A percentile compares a stretch with the other conserved stretches of the same genome.
phyloP scores from a whole-genome alignment of 2,797 vertebrate genomes.

The Alectoris magna region DNA sequence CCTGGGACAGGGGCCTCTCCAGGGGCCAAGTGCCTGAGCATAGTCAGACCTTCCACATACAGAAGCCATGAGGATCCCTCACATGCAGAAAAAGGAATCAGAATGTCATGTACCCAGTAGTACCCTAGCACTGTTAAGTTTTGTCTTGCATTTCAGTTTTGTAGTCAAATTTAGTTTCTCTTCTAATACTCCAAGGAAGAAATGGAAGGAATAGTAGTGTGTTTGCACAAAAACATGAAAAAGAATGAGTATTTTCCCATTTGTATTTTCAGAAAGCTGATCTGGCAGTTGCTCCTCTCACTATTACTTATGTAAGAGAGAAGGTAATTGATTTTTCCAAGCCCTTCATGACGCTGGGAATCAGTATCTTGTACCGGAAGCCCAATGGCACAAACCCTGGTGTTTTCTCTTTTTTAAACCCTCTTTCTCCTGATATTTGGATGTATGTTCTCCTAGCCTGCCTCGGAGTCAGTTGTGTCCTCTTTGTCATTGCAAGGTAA shows the following conservation, averaged over 20 bases:
- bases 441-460: slow-evolving; percentile 98
- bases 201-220: background rate
- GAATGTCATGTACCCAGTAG: background rate
- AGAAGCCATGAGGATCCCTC: background rate
- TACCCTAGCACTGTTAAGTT: background rate
- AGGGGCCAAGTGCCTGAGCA: background rate
- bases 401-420: slow-evolving; percentile 97
- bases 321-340: slow-evolving; percentile 99
- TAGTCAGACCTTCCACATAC: background rate
- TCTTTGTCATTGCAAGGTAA: slow-evolving; percentile 99
- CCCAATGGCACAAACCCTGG: slow-evolving; percentile 98
- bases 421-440: slow-evolving; percentile 98
- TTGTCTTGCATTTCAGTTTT: background rate
- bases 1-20: background rate
- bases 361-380: slow-evolving; percentile 97
- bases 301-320: slow-evolving; percentile 97
- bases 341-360: slow-evolving; percentile 98
- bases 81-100: background rate
- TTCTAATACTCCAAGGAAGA: background rate
- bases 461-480: slow-evolving; percentile 97
- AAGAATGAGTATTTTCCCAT: background rate
- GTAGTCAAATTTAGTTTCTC: background rate
- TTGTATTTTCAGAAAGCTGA: slow-evolving; percentile 91
- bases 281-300: slow-evolving; percentile 95
- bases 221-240: background rate